Evolutionary conservation across 2,888 invertebrate genomes (phyloP).

Genomic region (Idaea aversata): DNA sequence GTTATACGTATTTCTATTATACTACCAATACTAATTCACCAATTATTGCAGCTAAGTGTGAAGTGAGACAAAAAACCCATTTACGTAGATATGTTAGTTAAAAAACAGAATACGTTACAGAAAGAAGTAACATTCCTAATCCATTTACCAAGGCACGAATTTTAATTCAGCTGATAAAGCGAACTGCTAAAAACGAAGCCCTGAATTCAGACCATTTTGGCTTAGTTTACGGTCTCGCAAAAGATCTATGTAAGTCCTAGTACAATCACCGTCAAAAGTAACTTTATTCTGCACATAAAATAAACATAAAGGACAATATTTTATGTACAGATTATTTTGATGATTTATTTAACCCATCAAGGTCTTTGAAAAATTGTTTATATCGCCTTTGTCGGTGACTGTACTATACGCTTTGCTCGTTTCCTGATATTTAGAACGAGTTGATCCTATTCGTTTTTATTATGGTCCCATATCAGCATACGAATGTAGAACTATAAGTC

Average conservation of each 20-base stretch:
- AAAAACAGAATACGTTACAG: not conserved
- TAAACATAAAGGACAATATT: not conserved
- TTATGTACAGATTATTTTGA: not conserved
- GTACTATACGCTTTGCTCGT: slow-evolving; percentile 27
- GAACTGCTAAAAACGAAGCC: slow-evolving; percentile 19
- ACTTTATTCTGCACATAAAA: not conserved
- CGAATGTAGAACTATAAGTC: slow-evolving; percentile 56
- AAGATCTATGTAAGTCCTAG: slow-evolving; percentile 19
- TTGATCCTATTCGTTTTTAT: slow-evolving; percentile 67
- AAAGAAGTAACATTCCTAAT: slow-evolving; percentile 10
- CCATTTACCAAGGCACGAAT: slow-evolving; percentile 12
- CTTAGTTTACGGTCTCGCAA: slow-evolving; percentile 26
- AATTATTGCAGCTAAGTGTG: no score
- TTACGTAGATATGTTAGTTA: not conserved
- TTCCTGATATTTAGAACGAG: slow-evolving; percentile 65
- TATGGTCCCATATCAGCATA: slow-evolving; percentile 64
- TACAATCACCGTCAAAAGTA: not conserved
- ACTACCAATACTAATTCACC: no score
- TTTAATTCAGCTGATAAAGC: slow-evolving; percentile 15
- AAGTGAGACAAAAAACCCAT: no score
- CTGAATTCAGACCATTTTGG: slow-evolving; percentile 20
- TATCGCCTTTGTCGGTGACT: not conserved
- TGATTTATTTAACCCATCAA: not conserved
- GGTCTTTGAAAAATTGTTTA: not conserved
- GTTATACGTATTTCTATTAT: no score